Base-by-base conservation (phyloP, 2,113 vertebrate genomes). In the Hyaena hyaena region DNA sequence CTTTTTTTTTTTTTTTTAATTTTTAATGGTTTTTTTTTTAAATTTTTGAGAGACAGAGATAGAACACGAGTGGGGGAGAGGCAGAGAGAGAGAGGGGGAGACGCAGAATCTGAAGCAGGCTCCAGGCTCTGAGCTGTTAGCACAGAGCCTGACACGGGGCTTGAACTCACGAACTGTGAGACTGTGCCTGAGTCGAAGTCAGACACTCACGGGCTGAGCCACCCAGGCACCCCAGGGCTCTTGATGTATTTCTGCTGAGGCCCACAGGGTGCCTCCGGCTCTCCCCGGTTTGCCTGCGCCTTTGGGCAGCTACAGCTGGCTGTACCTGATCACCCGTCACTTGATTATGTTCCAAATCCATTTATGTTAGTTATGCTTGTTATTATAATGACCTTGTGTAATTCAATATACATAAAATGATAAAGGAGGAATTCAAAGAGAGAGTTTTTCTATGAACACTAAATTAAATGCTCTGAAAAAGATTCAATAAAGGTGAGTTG, bases 231-330 rank as follows among this genome's bases (percentile, higher is more conserved):
- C 58, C 58, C 19, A 8, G 17, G 58, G 58, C 58, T 61, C 58
- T 61, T 23, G 58, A 23, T 61, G 2, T 21, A 7, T n/a, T 16
- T 39, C 69, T 10, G 5, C 26, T 1, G 7, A 23, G 11, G 28
- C n/a, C 65, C 19, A 7, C 16, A 14, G 9, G 0, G 6, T 3
- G 43, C 35, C 43, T 31, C 7, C 6, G 0, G 0, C 10, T 23
- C 48, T 31, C 10, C 39, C 69, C 0, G 0, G 4, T 2, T 3
- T 7, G 35, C 17, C 26, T 6, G 0, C 0, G 0, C 1, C 15
- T 12, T 17, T 2, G 69, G 74, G 69, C 48, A 2, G 50, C 43
- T 28, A 5, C 1, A 0, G 5, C 24, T 6, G 35, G 5, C 2
- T 0, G 11, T 19, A 2, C 69, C 33, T 26, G 7, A n/a, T 1